These are phyloP conservation scores for Latrodectus hesperus DNA, from an alignment of 2,888 invertebrate species.

Conservation along the genomic window DNA sequence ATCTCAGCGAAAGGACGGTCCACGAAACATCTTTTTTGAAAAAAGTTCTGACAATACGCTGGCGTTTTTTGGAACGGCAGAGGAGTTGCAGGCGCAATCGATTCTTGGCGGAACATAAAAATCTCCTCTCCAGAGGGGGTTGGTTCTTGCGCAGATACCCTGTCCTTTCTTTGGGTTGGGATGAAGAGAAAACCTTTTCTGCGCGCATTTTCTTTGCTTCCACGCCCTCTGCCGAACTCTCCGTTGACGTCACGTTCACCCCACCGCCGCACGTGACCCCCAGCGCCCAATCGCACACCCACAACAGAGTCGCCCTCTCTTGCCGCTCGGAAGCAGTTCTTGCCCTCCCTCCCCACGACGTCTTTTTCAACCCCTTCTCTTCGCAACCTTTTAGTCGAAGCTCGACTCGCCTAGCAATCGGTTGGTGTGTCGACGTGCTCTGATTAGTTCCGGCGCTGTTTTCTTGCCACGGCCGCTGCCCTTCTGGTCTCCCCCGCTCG, in stretches of 20 bases:
- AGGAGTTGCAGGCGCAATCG: conserved; percentile 29
- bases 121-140: conserved; percentile 33
- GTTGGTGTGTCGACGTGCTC: conserved; percentile 52
- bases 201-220: conserved; percentile 52
- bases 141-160: conserved; percentile 50
- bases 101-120: conserved; percentile 52
- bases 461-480: conserved; percentile 23
- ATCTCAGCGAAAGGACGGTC: conserved; percentile 37
- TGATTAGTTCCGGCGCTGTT: conserved; percentile 36
- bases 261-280: conserved; percentile 50
- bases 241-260: conserved; percentile 40
- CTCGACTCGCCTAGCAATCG: conserved; percentile 45
- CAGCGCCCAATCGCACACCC: conserved; percentile 32
- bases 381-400: conserved; percentile 44
- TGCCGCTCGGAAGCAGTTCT: conserved; percentile 1
- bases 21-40: conserved; percentile 13
- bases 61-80: conserved; percentile 7
- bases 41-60: not conserved
- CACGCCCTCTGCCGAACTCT: conserved; percentile 42
- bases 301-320: conserved; percentile 47
- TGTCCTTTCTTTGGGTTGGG: conserved; percentile 45
- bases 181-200: conserved; percentile 39
- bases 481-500: conserved; percentile 26
- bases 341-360: conserved; percentile 20
- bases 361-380: conserved; percentile 42